These are phyloP conservation scores for Anguilla anguilla DNA, from an alignment of 2,797 vertebrate genomes.

Conservation along the genomic window DNA sequence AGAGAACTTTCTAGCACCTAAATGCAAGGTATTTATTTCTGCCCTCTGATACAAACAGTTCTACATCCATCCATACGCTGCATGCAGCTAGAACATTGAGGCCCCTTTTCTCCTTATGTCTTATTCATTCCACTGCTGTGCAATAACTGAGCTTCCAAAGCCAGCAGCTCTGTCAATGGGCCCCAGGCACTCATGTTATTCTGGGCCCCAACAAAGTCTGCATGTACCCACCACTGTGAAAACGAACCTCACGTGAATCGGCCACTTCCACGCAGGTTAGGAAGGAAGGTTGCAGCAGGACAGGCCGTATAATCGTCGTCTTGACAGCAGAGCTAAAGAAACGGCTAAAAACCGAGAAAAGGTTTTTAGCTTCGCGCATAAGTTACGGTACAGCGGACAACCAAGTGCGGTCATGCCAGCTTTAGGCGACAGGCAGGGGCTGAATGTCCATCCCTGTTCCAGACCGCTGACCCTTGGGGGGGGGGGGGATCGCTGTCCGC, in stretches of 20 bases:
- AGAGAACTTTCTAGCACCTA: neutral
- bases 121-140: neutral
- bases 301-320: neutral
- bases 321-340: neutral
- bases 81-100: neutral
- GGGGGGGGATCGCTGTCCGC: neutral
- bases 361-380: neutral
- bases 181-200: neutral
- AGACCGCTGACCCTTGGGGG: neutral
- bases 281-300: neutral
- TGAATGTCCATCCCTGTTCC: neutral
- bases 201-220: neutral
- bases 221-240: neutral
- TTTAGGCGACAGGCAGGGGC: neutral
- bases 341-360: neutral
- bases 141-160: neutral
- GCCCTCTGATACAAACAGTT: neutral
- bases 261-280: neutral
- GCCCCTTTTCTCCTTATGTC: neutral
- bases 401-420: neutral
- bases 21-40: neutral
- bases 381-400: neutral
- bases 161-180: neutral
- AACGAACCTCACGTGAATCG: neutral
- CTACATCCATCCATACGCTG: neutral